A percentile compares a stretch with the other conserved stretches of the same genome.
Conservation (phyloP, 2,888 invertebrate species). For the Pedicia rivosa region DNA sequence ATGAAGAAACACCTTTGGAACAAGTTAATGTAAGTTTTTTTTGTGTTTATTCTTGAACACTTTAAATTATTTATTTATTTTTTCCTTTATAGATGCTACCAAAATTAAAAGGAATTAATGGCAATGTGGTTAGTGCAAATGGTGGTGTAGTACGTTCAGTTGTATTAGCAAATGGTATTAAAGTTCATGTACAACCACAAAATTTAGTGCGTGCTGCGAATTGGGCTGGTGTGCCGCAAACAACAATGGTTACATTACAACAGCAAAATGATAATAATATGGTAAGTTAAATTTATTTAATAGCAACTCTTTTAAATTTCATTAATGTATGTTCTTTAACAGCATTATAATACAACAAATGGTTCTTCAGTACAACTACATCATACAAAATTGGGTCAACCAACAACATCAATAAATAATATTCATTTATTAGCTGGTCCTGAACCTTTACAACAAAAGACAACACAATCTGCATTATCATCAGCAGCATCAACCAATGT, state of each 20-base stretch:
- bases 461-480: no score
- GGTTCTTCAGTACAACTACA: no score
- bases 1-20: constrained; percentile 39
- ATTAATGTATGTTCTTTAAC: no score
- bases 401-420: no score
- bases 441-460: no score
- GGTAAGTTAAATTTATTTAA: constrained; percentile 2
- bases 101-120: background rate
- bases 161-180: constrained; percentile 7
- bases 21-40: constrained; percentile 5
- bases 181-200: constrained; percentile 9
- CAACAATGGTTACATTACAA: constrained; percentile 1
- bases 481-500: no score
- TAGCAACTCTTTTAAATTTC: no score
- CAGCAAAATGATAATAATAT: constrained; percentile 1
- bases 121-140: background rate
- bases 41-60: constrained; percentile 1
- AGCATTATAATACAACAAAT: no score
- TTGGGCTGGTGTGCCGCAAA: constrained; percentile 8
- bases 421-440: no score
- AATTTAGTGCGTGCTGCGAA: constrained; percentile 8
- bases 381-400: no score
- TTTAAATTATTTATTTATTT: no score
- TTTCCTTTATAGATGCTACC: no score
- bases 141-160: constrained; percentile 1